A percentile compares a stretch with the other conserved stretches of the same genome.
Evolutionary conservation across 2,113 vertebrate species (phyloP).

Genomic region (Chelonoidis abingdonii): DNA sequence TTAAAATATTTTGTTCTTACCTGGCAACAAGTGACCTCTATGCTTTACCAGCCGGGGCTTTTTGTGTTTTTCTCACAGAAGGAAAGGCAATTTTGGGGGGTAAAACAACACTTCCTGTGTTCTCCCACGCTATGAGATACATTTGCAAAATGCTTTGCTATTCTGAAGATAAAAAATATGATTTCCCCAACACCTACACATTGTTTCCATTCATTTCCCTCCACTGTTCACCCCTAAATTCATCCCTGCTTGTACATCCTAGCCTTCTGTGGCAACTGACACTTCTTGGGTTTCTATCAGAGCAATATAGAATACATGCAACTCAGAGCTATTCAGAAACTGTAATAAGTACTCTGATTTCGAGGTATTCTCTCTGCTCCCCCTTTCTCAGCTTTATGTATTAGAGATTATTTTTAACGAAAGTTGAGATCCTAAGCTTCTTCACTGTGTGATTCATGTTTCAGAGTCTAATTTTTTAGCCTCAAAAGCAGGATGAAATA

Average conservation of each 20-base stretch:
- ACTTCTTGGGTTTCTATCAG: not conserved
- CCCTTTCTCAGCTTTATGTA: slow-evolving; percentile 56
- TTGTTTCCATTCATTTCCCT: not conserved
- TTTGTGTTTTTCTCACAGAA: not conserved
- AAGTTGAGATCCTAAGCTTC: slow-evolving; percentile 59
- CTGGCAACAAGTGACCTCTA: not conserved
- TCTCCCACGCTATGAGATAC: not conserved
- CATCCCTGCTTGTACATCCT: not conserved
- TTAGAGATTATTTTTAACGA: slow-evolving; percentile 73
- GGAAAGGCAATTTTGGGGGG: not conserved
- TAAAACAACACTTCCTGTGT: not conserved
- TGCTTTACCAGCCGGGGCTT: not conserved
- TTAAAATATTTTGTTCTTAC: not conserved
- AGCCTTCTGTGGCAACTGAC: not conserved
- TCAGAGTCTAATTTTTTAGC: slow-evolving; percentile 68
- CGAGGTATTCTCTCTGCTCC: slow-evolving; percentile 25
- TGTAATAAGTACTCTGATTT: slow-evolving; percentile 4
- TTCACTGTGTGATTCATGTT: slow-evolving; percentile 53
- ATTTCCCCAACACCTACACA: not conserved
- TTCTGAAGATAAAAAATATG: not conserved
- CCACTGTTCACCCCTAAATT: not conserved
- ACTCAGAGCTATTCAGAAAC: slow-evolving; percentile 29
- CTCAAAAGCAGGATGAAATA: slow-evolving; percentile 68
- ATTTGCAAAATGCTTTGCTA: not conserved
- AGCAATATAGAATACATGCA: not conserved